phyloP scores from a whole-genome alignment of 2,113 vertebrate genomes.

The Hippoglossus stenolepis region DNA sequence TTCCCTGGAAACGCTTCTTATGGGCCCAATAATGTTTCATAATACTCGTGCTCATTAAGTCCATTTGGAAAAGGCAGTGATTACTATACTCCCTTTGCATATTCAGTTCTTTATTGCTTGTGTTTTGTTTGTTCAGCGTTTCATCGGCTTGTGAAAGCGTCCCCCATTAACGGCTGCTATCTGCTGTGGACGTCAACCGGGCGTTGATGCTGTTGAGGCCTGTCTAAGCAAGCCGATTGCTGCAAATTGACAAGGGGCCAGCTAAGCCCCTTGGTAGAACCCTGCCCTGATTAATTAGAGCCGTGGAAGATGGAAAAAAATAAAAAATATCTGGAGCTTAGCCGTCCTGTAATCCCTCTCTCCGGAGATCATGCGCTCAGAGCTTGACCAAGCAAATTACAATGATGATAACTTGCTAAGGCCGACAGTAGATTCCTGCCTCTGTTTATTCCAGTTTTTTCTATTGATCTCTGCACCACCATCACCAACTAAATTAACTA shows the following conservation, averaged over 20 bases:
- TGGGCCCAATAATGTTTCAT: conserved; percentile 1
- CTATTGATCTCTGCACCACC: conserved; percentile 23
- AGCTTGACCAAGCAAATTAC: conserved; percentile 59
- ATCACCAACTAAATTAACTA: conserved; percentile 23
- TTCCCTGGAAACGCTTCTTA: neutral
- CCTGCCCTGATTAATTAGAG: conserved; percentile 77
- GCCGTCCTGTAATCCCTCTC: conserved; percentile 63
- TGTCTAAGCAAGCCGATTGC: conserved; percentile 60
- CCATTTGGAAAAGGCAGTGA: conserved; percentile 20
- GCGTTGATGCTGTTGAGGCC: conserved; percentile 35
- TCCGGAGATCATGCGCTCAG: conserved; percentile 57
- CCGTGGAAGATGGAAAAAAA: conserved; percentile 58
- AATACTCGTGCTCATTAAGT: conserved; percentile 34
- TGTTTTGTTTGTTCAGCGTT: conserved; percentile 55
- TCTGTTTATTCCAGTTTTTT: conserved; percentile 9
- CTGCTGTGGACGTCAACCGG: conserved; percentile 33
- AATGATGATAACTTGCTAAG: conserved; percentile 42
- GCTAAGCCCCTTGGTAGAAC: conserved; percentile 65
- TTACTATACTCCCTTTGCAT: conserved; percentile 21
- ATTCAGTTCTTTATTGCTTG: conserved; percentile 18
- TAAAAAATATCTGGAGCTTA: conserved; percentile 62
- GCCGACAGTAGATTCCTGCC: conserved; percentile 14
- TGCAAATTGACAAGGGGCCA: conserved; percentile 75
- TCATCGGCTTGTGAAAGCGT: conserved; percentile 29
- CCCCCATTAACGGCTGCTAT: conserved; percentile 42